Evolutionary conservation across 1,140 invertebrate genomes (phyloP), one percentile per base, ranked within the genome.

Genomic region (Euwallacea similis): DNA sequence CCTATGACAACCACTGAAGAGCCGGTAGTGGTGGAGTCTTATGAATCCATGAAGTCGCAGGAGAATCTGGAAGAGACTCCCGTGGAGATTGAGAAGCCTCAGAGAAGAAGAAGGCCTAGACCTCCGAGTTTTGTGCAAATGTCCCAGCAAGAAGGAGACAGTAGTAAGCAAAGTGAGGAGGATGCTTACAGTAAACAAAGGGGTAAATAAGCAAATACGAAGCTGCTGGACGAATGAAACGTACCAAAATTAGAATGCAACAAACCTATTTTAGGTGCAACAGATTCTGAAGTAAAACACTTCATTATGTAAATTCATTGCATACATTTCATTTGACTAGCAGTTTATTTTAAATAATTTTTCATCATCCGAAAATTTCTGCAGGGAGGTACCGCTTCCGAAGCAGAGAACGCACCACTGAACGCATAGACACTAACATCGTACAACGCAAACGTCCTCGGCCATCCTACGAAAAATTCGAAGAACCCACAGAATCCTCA

Each of bases 1-100:
- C 73, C 75, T 8, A 50, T 72, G 15, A 75, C 74, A 9, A 76
- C 74, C 8, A 66, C 65, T 42, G 43, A 42, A 43, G 74, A 79
- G 72, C 74, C 77, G 70, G 58, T 69, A 0, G 58, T 56, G 46
- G 56, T 66, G 8, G 76, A 78, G 47, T 65, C 44, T n/a, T 79
- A 78, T 46, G 70, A 77, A 42, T 16, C 66, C 6, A 64, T 75
- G 42, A 77, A 74, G 73, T 69, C 59, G 46, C 60, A 77, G 62
- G 63, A 76, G 44, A 33, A 42, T 8, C 15, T 47, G 43, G 62
- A 59, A 6, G 66, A 66, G 9, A 9, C 43, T n/a, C n/a, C n/a
- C n/a, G n/a, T n/a, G n/a, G n/a, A n/a, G n/a, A n/a, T n/a, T 42
- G 76, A 77, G 72, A 71, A 61, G 59, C 76, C 75, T n/a, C 47